Evolutionary conservation across 2,888 invertebrate species (phyloP), one percentile per base, ranked within the genome.

Genomic region (Troides aeacus): DNA sequence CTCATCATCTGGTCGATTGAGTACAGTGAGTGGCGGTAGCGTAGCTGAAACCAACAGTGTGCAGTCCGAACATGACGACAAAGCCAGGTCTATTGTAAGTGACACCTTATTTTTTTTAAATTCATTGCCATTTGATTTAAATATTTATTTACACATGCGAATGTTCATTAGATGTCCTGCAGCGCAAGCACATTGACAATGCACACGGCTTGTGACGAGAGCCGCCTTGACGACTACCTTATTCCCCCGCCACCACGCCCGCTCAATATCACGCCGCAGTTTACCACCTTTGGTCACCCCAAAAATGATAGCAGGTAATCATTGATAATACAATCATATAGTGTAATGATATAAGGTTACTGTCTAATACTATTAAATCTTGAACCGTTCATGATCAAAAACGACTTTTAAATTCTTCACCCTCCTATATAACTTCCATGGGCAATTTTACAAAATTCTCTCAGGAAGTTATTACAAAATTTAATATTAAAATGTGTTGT

Each of bases 21-120:
- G 97, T 78, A 97, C 96, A 2, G 96, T 96, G 15, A 97, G 97
- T 77, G 96, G 96, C 4, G 95, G 95, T 50, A 97, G 97, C 77
- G 93, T 96, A 0, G 96, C 96, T 0, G 97, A 97, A 78, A 89
- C 92, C 3, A 97, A 96, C 79, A 97, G 97, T 68, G 96, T 97
- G 0, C 97, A 97, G 81, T 97, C 97, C 0, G 97, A 97, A 83
- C 94, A 95, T 67, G 97, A 97, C 73, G 97, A 97, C 68, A 94
- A 96, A 76, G 86, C 91, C 15, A 84, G 92, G 73, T 92, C 92
- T 61, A 88, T 92, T 76, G 92, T 92, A 82, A 90, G 90, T 86
- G 23, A 39, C 10, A 12, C 4, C 39, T 10, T 3, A 6, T 6
- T 61, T 72, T 67, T 72, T 53, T n/a, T 12, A 18, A 53, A 7